Percentiles rank a stretch among this genome's conserved stretches.
These are phyloP conservation scores for Brachylomia viminalis DNA, from an alignment of 2,888 invertebrate species.

Conservation along the genomic window DNA sequence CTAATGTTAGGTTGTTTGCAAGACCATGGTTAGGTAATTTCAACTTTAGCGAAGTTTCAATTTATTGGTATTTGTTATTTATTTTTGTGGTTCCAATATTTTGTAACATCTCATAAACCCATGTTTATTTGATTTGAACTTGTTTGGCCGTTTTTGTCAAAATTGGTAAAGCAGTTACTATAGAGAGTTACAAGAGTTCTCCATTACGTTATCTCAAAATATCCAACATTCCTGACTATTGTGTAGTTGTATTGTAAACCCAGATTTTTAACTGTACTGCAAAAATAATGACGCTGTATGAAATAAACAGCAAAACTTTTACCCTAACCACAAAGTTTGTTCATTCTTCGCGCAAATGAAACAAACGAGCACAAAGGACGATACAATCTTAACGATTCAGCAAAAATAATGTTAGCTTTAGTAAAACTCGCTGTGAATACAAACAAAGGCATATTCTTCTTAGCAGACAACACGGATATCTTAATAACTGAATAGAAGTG, in stretches of 20 bases:
- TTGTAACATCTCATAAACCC: background rate
- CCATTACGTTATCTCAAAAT: background rate
- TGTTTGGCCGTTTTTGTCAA: background rate
- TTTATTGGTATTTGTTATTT: background rate
- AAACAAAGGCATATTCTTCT: slow-evolving; percentile 19
- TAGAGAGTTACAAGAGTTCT: background rate
- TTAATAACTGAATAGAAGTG: slow-evolving; percentile 7
- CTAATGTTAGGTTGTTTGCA: background rate
- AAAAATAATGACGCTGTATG: background rate
- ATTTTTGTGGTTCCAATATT: background rate
- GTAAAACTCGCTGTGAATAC: slow-evolving; percentile 19
- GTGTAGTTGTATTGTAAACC: background rate
- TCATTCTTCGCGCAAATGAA: slow-evolving; percentile 36
- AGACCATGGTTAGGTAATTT: background rate
- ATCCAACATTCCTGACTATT: background rate
- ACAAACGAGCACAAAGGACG: slow-evolving; percentile 31
- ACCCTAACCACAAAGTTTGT: slow-evolving; percentile 10
- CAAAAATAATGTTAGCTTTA: slow-evolving; percentile 31
- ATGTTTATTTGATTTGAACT: background rate
- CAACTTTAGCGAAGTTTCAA: background rate
- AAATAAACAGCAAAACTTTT: slow-evolving; percentile 24
- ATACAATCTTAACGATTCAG: slow-evolving; percentile 11
- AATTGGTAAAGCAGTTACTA: background rate
- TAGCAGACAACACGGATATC: slow-evolving; percentile 2
- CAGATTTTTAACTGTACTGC: background rate